Base-by-base conservation (phyloP, 2,888 invertebrate genomes). In the Eretmocerus hayati region DNA sequence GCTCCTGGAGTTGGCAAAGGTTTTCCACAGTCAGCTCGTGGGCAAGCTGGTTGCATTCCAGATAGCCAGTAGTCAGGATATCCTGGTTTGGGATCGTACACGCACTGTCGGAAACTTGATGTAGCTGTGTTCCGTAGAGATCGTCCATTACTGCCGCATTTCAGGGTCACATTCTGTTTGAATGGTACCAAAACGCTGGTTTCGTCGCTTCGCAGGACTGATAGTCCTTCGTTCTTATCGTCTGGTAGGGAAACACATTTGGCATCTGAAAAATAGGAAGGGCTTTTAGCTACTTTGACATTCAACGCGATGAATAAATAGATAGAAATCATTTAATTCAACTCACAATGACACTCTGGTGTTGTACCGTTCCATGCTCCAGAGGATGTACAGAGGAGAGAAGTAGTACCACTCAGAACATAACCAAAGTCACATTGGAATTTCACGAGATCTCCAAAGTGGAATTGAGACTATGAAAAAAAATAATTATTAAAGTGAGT, bases 351-450 rank as follows among this genome's bases (percentile, higher is more conserved):
- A 73, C 96, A 97, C 72, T 87, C 87, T 4, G 97, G 96, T 35
- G 87, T 82, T 5, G 90, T 85, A 59, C 92, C 92, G 68, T 94
- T 93, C 97, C 96, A 97, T 26, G 79, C 81, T 40, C 96, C 96
- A 66, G 85, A 86, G 4, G 90, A 87, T 2, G 88, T 85, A 70
- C 96, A 97, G 46, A 89, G 77, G 16, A 96, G 75, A 5, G 88
- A 83, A 1, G 90, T 81, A 42, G 88, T 85, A 42, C 95, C 95
- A 50, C 86, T 83, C 81, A 95, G 86, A 1, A 92, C 87, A 66
- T 90, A 92, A 16, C 96, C 96, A 71, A 95, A 94, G 63, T 92
- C 84, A 66, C 96, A 96, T 64, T 91, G 90, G 79, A 95, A 95
- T 56, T 82, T 83, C 0, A 93, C 84, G 35, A 88, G 77, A 69